phyloP scores from a whole-genome alignment of 2,888 invertebrate species.

The Pseudococcus longispinus region DNA sequence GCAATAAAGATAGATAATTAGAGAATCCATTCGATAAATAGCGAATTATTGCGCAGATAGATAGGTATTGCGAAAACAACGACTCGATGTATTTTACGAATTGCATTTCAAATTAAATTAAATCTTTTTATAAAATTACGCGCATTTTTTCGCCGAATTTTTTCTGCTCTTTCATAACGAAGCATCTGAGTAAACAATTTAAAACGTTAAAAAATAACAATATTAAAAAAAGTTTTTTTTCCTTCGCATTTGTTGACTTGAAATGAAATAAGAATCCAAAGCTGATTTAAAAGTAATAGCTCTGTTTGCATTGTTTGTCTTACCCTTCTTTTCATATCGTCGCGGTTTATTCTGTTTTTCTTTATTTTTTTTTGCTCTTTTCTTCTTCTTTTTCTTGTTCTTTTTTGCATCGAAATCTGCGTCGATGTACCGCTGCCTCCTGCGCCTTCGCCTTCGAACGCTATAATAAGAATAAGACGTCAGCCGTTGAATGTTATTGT shows the following conservation, averaged over 20 bases:
- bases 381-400: neutral
- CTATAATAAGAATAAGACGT: slow-evolving; percentile 33
- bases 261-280: slow-evolving; percentile 55
- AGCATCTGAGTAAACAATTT: slow-evolving; percentile 52
- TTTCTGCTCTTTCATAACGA: neutral
- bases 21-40: neutral
- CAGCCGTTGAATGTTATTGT: slow-evolving; percentile 37
- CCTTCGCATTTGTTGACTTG: slow-evolving; percentile 44
- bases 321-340: slow-evolving; percentile 50
- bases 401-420: slow-evolving; percentile 37
- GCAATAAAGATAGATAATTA: slow-evolving; percentile 2
- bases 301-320: slow-evolving; percentile 55
- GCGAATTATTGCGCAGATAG: neutral
- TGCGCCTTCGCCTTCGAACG: slow-evolving; percentile 1
- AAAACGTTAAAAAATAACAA: slow-evolving; percentile 50
- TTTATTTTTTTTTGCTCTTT: slow-evolving; percentile 49
- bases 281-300: slow-evolving; percentile 55
- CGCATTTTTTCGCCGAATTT: neutral
- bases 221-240: slow-evolving; percentile 20
- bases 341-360: slow-evolving; percentile 54
- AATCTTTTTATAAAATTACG: neutral
- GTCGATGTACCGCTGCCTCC: neutral
- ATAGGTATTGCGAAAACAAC: neutral
- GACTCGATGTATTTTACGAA: neutral
- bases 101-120: neutral